phyloP scores from a whole-genome alignment of 2,888 invertebrate species.

The Gerosis bhagava region DNA sequence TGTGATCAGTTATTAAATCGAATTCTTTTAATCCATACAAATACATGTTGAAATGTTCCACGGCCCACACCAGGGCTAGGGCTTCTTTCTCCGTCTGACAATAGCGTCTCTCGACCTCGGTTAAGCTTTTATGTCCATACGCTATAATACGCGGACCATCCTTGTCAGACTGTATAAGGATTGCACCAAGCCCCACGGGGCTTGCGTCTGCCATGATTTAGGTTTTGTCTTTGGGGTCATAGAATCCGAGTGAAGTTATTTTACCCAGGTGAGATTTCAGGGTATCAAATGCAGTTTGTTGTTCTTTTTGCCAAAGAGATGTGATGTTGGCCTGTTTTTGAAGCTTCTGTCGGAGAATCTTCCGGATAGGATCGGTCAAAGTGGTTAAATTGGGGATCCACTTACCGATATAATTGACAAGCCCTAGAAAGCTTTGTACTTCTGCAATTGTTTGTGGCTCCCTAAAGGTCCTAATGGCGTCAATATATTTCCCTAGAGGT shows the following conservation, averaged over 20 bases:
- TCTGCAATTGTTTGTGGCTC: slow-evolving; percentile 24
- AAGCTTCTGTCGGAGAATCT: not conserved
- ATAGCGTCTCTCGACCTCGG: slow-evolving; percentile 36
- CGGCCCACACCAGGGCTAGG: slow-evolving; percentile 37
- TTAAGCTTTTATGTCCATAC: slow-evolving; percentile 37
- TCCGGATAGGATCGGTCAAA: slow-evolving; percentile 25
- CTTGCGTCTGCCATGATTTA: slow-evolving; percentile 35
- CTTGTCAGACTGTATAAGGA: slow-evolving; percentile 28
- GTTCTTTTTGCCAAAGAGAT: slow-evolving; percentile 25
- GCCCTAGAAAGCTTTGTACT: slow-evolving; percentile 34
- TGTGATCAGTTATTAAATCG: slow-evolving; percentile 36
- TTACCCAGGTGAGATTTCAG: slow-evolving; percentile 24
- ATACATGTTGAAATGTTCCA: slow-evolving; percentile 35
- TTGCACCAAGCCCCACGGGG: slow-evolving; percentile 34
- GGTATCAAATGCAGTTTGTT: slow-evolving; percentile 30
- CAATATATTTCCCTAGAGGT: slow-evolving; percentile 40
- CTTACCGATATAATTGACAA: slow-evolving; percentile 30
- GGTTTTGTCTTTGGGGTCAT: slow-evolving; percentile 30
- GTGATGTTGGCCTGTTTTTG: slow-evolving; percentile 23
- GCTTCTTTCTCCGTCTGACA: slow-evolving; percentile 43
- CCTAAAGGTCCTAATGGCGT: slow-evolving; percentile 35
- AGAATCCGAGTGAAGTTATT: slow-evolving; percentile 30
- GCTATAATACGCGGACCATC: slow-evolving; percentile 38
- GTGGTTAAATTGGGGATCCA: slow-evolving; percentile 35
- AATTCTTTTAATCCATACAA: slow-evolving; percentile 35